A percentile compares a stretch with the other conserved stretches of the same genome.
These are phyloP conservation scores for Xylocampa areola DNA, from an alignment of 2,888 invertebrate genomes.

Conservation along the genomic window DNA sequence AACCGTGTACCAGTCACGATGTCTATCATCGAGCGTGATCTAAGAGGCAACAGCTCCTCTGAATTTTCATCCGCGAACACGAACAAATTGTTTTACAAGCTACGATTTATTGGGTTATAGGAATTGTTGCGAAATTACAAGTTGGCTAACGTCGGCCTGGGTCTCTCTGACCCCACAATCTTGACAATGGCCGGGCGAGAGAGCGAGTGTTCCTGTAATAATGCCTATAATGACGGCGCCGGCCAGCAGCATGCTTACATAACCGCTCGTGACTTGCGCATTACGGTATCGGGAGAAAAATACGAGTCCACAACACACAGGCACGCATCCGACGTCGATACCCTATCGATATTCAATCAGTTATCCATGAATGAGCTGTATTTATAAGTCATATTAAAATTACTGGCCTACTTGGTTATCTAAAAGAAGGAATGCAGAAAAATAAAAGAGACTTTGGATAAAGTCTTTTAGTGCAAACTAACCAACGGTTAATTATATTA, in stretches of 20 bases:
- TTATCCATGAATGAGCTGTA: constrained; percentile 2
- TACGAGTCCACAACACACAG: constrained; percentile 75
- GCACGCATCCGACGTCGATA: constrained; percentile 59
- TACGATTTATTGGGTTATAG: constrained; percentile 85
- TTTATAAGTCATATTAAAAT: background rate
- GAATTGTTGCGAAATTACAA: constrained; percentile 86
- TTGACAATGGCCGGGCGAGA: constrained; percentile 86
- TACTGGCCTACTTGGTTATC: background rate
- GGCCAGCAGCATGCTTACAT: constrained; percentile 88
- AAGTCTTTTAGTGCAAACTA: too few relatives aligned
- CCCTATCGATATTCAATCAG: constrained; percentile 19
- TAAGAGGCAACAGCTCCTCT: constrained; percentile 66
- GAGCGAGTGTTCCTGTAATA: constrained; percentile 83
- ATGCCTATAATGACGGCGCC: constrained; percentile 87
- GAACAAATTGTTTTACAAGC: constrained; percentile 85
- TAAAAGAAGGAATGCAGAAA: background rate
- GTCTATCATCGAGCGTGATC: constrained; percentile 79
- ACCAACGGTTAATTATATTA: background rate
- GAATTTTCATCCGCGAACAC: constrained; percentile 62
- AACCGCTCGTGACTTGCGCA: constrained; percentile 89
- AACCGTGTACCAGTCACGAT: constrained; percentile 81
- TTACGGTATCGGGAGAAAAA: constrained; percentile 88
- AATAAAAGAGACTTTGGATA: background rate
- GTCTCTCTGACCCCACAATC: constrained; percentile 87
- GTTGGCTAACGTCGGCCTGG: constrained; percentile 76